Percentiles rank a stretch among this genome's conserved stretches.
phyloP scores from a whole-genome alignment of 2,113 vertebrate genomes.

The Coregonus clupeaformis region DNA sequence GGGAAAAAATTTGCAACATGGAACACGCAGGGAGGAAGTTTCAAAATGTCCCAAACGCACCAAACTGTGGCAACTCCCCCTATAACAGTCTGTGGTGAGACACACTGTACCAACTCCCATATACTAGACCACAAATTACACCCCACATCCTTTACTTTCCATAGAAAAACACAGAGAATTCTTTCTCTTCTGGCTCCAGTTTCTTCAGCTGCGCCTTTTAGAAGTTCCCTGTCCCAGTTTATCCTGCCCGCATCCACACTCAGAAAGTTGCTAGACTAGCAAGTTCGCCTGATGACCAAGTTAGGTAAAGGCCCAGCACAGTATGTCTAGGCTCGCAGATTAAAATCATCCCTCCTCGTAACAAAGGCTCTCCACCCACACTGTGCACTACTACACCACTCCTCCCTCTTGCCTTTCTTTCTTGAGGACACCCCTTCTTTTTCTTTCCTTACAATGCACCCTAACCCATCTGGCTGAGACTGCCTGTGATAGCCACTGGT shows the following conservation, averaged over 20 bases:
- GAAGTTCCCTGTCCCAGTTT: slow-evolving; percentile 44
- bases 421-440: slow-evolving; percentile 46
- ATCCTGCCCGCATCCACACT: slow-evolving; percentile 35
- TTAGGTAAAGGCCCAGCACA: slow-evolving; percentile 68
- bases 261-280: slow-evolving; percentile 48
- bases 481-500: slow-evolving; percentile 27
- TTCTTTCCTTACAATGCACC: slow-evolving; percentile 28
- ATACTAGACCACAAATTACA: slow-evolving; percentile 68
- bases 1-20: slow-evolving; percentile 43
- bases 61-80: slow-evolving; percentile 43
- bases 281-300: slow-evolving; percentile 68
- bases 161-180: slow-evolving; percentile 54
- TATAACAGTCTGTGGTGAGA: slow-evolving; percentile 54
- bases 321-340: slow-evolving; percentile 30
- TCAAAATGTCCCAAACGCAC: slow-evolving; percentile 18
- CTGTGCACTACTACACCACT: slow-evolving; percentile 15
- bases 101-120: slow-evolving; percentile 54
- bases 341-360: slow-evolving; percentile 46
- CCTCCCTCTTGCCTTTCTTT: slow-evolving; percentile 23
- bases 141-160: slow-evolving; percentile 66
- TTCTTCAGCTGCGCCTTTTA: slow-evolving; percentile 49
- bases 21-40: slow-evolving; percentile 39
- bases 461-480: slow-evolving; percentile 42
- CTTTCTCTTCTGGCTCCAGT: slow-evolving; percentile 59
- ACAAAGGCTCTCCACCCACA: slow-evolving; percentile 71